phyloP scores from a whole-genome alignment of 2,113 vertebrate genomes.

The Haemorhous mexicanus region DNA sequence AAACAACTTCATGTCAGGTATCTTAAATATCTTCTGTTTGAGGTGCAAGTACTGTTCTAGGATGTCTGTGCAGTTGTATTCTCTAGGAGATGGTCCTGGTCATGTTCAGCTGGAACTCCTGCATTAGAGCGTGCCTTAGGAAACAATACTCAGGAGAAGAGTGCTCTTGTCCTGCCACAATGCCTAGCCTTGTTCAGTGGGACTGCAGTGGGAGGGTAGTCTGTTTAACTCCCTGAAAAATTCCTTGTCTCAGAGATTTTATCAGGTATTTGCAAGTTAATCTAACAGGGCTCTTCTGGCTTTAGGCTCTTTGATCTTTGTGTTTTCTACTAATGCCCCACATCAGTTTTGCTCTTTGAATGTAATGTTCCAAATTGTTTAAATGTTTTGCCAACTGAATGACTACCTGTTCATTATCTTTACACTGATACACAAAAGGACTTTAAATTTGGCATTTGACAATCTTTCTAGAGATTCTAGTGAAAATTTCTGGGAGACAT shows the following conservation, averaged over 20 bases:
- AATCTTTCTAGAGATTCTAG: neutral
- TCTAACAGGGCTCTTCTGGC: neutral
- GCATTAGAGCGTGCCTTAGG: accelerated
- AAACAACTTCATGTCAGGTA: conserved; percentile 95
- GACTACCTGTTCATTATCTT: neutral
- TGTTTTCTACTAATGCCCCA: neutral
- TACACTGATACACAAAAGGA: neutral
- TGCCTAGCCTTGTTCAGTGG: neutral
- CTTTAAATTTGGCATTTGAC: neutral
- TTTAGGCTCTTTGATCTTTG: neutral
- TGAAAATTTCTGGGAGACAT: neutral
- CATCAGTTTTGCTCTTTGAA: neutral
- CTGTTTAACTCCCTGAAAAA: neutral
- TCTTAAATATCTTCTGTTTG: neutral
- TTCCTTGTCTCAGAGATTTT: neutral
- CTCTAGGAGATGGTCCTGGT: neutral
- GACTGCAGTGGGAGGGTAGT: neutral
- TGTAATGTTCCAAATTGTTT: neutral
- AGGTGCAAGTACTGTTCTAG: neutral
- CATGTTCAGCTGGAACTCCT: neutral
- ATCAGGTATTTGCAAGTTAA: neutral
- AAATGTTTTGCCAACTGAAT: neutral
- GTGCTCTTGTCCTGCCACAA: neutral
- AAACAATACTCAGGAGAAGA: neutral
- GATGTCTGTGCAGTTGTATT: neutral